Conservation (phyloP, 2,113 vertebrate genomes). For the Raja brachyura region DNA sequence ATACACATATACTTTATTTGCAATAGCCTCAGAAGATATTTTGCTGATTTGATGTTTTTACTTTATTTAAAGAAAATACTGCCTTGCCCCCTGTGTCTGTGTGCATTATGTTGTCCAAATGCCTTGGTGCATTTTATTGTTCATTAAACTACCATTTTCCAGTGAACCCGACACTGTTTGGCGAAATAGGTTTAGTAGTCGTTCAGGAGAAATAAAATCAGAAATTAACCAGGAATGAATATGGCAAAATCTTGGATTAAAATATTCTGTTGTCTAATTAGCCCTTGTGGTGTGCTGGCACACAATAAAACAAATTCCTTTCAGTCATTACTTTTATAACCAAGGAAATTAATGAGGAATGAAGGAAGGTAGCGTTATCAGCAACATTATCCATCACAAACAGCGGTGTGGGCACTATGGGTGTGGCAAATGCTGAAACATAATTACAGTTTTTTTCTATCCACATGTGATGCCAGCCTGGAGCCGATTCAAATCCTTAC, state of each 20-base stretch:
- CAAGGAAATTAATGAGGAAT: background rate
- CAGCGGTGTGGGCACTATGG: background rate
- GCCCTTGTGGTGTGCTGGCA: too few species aligned
- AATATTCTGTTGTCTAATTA: background rate
- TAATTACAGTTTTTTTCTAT: background rate
- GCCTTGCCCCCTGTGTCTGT: too few species aligned
- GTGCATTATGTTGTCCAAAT: constrained; percentile 3
- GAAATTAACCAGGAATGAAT: background rate
- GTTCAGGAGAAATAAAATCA: background rate
- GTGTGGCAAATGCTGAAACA: background rate
- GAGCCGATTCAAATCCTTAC: background rate
- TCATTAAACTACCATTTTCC: constrained; percentile 1
- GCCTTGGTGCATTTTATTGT: background rate
- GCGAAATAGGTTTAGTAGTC: background rate
- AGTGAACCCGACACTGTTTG: background rate
- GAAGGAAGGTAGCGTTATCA: background rate
- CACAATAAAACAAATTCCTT: background rate
- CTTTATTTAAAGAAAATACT: constrained; percentile 9
- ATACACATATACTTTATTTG: background rate
- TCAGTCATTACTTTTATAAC: background rate
- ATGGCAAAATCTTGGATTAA: background rate
- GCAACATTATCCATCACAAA: background rate
- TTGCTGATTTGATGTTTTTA: background rate
- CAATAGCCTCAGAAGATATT: background rate
- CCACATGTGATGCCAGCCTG: background rate